phyloP scores from a whole-genome alignment of 2,797 vertebrate species.

The Dendrocincla fuliginosa region DNA sequence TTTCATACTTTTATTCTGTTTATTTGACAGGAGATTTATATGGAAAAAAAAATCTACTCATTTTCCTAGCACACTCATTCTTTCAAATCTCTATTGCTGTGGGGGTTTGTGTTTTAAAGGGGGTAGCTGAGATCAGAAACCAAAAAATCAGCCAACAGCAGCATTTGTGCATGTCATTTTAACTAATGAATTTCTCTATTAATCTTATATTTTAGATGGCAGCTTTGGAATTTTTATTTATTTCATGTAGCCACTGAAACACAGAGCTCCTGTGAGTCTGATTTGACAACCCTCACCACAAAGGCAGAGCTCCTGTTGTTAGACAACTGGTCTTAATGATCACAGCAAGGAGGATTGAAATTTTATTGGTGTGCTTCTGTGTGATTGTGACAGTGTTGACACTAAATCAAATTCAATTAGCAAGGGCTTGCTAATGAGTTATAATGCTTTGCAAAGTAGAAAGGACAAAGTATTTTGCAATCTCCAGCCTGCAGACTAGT shows the following conservation, averaged over 20 bases:
- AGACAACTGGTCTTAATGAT: conserved; percentile 73
- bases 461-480: conserved; percentile 68
- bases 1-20: background rate
- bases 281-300: conserved; percentile 66
- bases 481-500: conserved; percentile 47
- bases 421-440: conserved; percentile 76
- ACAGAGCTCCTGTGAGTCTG: conserved; percentile 22
- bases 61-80: background rate
- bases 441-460: conserved; percentile 63
- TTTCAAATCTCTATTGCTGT: background rate
- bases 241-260: conserved; percentile 12
- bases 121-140: background rate
- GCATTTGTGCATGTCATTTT: background rate
- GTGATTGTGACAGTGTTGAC: conserved; percentile 73
- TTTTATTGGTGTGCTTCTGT: conserved; percentile 70
- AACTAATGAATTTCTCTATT: conserved; percentile 48
- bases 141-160: background rate
- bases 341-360: conserved; percentile 57
- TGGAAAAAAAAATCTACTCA: background rate
- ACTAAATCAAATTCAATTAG: conserved; percentile 83
- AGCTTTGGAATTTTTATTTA: conserved; percentile 8
- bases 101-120: conserved; percentile 13
- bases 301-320: conserved; percentile 66
- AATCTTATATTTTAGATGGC: conserved; percentile 7
- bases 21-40: background rate